Evolutionary conservation across 2,113 vertebrate genomes (phyloP), one percentile per base, ranked within the genome.

Genomic region (Engraulis encrasicolus): DNA sequence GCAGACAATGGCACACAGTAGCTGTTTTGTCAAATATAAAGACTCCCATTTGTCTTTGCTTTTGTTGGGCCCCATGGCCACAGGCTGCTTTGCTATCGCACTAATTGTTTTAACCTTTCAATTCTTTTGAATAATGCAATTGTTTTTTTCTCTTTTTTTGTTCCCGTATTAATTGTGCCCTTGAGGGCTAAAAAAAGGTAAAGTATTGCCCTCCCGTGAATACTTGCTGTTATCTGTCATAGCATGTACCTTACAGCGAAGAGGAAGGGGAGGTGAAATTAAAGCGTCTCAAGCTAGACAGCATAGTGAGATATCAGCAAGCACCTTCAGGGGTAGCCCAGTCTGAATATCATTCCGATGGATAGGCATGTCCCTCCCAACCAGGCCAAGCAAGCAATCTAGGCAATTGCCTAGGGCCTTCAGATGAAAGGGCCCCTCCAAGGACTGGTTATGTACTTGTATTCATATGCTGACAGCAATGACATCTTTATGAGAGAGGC

Each of bases 131-230:
- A 92, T 91, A 91, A 90, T 90, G 85, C 77, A 90, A 86, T 90
- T 91, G 88, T 90, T 93, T 87, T 83, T 92, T 92, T 90, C 91
- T 87, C 90, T 93, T 87, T 83, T 92, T 92, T 93, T 91, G 90
- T 90, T 90, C 87, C 87, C 85, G 80, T 79, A 78, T 80, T 91
- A 85, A 92, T 88, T 85, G 85, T 90, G 89, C 89, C 91, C 87
- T 87, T 15, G 84, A 91, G 92, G 91, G n/a, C n/a, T n/a, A n/a
- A n/a, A n/a, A n/a, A 23, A 78, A 87, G 84, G 80, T 88, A 85
- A 92, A 93, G 89, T 91, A 87, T 92, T 92, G 91, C 88, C 61
- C 34, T 88, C 88, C 85, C 83, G 90, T 87, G 85, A 90, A 85
- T 83, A 88, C 86, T 90, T 79, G 27, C 90, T 89, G 92, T 83